A percentile compares a stretch with the other conserved stretches of the same genome.
These are phyloP conservation scores for Sebastes matsubarae DNA, from an alignment of 2,797 vertebrate species.

Conservation along the genomic window DNA sequence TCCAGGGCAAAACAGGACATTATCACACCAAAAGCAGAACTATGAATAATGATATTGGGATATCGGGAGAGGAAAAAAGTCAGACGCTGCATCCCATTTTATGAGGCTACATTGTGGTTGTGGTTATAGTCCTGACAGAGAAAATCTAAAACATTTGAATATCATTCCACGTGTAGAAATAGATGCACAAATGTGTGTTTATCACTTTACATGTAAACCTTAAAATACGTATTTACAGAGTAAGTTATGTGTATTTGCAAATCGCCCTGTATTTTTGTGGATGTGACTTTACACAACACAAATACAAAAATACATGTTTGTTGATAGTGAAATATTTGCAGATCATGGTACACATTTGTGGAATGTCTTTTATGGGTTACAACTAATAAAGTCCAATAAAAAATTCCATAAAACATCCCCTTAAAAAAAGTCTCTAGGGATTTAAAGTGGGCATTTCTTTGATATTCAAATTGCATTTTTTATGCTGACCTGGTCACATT, in stretches of 20 bases:
- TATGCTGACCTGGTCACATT: slow-evolving; percentile 11
- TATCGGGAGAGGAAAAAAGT: background rate
- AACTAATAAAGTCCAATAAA: too few species aligned
- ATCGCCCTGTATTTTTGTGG: too few species aligned
- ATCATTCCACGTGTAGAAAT: too few species aligned
- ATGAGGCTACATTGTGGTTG: background rate
- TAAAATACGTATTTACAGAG: too few species aligned
- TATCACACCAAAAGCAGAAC: slow-evolving; percentile 12
- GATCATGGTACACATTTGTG: too few species aligned
- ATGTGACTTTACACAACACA: too few species aligned
- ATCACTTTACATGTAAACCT: too few species aligned
- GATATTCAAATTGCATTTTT: slow-evolving; percentile 1
- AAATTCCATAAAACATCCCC: background rate
- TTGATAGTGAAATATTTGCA: too few species aligned
- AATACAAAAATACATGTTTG: too few species aligned
- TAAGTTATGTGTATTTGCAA: too few species aligned
- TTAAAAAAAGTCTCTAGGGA: background rate
- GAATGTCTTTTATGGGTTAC: too few species aligned
- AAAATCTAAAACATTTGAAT: background rate
- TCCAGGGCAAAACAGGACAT: slow-evolving; percentile 17
- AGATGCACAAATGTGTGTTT: too few species aligned
- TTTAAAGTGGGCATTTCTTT: slow-evolving; percentile 4
- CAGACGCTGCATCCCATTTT: background rate
- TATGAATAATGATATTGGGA: slow-evolving; percentile 1
- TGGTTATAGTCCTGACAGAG: background rate